Evolutionary conservation across 2,797 vertebrate genomes (phyloP), one percentile per base, ranked within the genome.

Genomic region (Falco biarmicus): DNA sequence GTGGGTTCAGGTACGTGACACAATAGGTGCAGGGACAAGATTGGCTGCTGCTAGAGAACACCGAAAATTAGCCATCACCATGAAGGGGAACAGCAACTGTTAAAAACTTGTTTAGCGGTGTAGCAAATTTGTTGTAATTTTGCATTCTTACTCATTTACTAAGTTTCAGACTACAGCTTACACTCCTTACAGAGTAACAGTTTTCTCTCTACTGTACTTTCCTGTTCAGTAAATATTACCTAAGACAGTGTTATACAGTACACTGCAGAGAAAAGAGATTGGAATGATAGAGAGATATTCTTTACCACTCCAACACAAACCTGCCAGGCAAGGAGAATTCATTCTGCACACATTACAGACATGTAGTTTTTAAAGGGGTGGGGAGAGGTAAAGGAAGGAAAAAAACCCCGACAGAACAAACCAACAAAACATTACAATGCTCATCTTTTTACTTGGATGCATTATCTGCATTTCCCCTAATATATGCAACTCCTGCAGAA

Each of bases 401-500:
- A 12, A 51, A 41, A 28, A 45, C 25, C 17, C 0, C 15, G 31
- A 50, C 5, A 26, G 75, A 63, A 15, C 5, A n/a, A 47, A 22
- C 2, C 6, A 45, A 45, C 43, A 45, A 39, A 41, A 7, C 16
- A 37, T 11, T 32, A 45, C 89, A 83, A 39, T 22, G 68, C 89
- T 95, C 87, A 87, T 79, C 79, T 95, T 96, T 94, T 94, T 63
- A 25, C 80, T 91, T 48, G 32, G 87, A 90, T 1, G 5, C 95
- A 31, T 70, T 80, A 89, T 95, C 97, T 98, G 91, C 94, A 81
- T 63, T 81, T 95, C 68, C 73, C 50, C 24, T 97, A 97, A 97
- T 87, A 93, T 89, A 98, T 97, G 94, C 94, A 82, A 80, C 90
- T 97, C 91, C 34, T 25, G 92, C 95, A 95, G 95, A 96, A 93